Evolutionary conservation across 2,113 vertebrate genomes (phyloP).

Genomic region (Scomber japonicus): DNA sequence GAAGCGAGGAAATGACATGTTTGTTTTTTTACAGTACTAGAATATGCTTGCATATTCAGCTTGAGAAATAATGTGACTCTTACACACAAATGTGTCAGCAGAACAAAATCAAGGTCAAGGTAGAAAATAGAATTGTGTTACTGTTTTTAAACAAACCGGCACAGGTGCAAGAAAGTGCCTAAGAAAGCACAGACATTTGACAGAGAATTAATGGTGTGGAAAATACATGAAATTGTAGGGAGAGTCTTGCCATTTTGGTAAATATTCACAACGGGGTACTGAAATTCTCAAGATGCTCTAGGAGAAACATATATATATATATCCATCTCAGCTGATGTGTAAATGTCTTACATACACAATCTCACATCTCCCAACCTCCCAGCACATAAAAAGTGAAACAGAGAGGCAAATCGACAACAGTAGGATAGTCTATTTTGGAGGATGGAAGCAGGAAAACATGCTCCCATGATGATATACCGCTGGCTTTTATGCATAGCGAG

Average conservation of each 20-base stretch:
- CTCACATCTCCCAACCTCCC: conserved; percentile 12
- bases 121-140: conserved; percentile 40
- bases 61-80: conserved; percentile 43
- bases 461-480: conserved; percentile 59
- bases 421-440: conserved; percentile 45
- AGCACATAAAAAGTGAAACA: conserved; percentile 33
- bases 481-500: conserved; percentile 64
- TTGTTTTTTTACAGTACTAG: conserved; percentile 32
- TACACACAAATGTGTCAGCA: conserved; percentile 42
- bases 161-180: conserved; percentile 19
- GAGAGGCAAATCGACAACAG: conserved; percentile 49
- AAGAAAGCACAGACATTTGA: conserved; percentile 28
- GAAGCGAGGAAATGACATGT: conserved; percentile 8
- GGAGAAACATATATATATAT: background rate
- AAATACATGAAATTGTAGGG: conserved; percentile 30
- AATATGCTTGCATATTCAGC: conserved; percentile 41
- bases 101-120: conserved; percentile 59
- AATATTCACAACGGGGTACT: conserved; percentile 40
- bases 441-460: conserved; percentile 55
- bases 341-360: conserved; percentile 17
- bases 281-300: conserved; percentile 15
- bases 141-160: conserved; percentile 25
- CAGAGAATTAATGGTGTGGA: conserved; percentile 38
- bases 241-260: conserved; percentile 28
- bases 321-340: conserved; percentile 25